These are phyloP conservation scores for Cantharis rustica DNA, from an alignment of 2,888 invertebrate genomes.

Conservation along the genomic window DNA sequence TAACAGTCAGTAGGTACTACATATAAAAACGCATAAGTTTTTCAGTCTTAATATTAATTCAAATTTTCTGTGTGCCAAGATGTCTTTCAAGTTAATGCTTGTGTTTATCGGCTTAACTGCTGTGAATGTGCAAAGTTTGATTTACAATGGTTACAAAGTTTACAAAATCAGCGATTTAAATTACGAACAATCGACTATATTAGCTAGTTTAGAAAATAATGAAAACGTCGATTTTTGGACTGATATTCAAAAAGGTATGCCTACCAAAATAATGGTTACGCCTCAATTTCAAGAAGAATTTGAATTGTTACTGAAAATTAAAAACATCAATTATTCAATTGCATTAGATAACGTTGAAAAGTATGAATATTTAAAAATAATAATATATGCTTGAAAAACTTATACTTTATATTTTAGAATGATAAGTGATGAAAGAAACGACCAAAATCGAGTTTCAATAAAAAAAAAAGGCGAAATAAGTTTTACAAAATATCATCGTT, in stretches of 20 bases:
- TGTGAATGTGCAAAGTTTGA: background rate
- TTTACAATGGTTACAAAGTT: background rate
- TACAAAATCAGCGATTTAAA: background rate
- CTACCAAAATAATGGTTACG: constrained; percentile 55
- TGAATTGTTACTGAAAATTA: constrained; percentile 24
- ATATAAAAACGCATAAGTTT: background rate
- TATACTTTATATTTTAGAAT: constrained; percentile 8
- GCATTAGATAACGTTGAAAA: constrained; percentile 57
- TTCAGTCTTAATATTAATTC: background rate
- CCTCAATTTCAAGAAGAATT: constrained; percentile 36
- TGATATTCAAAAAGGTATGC: constrained; percentile 49
- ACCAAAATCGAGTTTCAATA: constrained; percentile 4
- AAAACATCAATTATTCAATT: constrained; percentile 53
- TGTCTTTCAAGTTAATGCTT: background rate
- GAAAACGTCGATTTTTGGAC: constrained; percentile 44
- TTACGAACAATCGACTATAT: background rate
- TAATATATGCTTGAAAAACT: background rate
- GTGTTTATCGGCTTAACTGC: background rate
- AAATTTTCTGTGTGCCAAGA: background rate
- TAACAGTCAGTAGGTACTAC: background rate
- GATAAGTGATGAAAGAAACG: constrained; percentile 12
- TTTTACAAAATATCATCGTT: constrained; percentile 54
- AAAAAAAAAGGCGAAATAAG: constrained; percentile 39
- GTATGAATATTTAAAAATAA: constrained; percentile 46
- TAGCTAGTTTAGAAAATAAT: background rate